These are phyloP conservation scores for Melanotaenia boesemani DNA, from an alignment of 2,797 vertebrate genomes.

Conservation along the genomic window DNA sequence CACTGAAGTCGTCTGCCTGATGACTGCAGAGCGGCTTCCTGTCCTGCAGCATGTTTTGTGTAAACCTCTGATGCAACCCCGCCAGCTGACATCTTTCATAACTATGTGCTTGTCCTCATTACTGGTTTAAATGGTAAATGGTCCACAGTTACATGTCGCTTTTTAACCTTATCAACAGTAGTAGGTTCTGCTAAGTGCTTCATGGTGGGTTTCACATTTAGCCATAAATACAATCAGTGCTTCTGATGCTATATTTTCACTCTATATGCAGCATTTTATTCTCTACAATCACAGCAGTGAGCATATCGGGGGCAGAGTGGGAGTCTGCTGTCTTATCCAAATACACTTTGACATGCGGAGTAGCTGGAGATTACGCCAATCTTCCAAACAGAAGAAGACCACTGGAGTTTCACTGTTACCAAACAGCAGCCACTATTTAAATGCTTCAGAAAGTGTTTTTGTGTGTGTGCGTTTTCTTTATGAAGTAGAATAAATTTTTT, in stretches of 20 bases:
- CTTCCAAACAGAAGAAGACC: not conserved
- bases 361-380: not conserved
- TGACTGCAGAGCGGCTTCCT: not conserved
- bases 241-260: not conserved
- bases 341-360: not conserved
- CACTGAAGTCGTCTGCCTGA: conserved; percentile 22
- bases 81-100: conserved; percentile 7
- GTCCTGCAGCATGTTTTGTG: not conserved
- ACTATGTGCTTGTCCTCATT: not conserved
- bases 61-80: conserved; percentile 7
- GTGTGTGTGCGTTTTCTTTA: not conserved
- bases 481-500: conserved; percentile 8
- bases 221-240: not conserved
- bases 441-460: not conserved
- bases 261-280: not conserved
- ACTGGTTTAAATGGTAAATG: not conserved
- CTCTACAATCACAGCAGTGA: not conserved
- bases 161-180: not conserved
- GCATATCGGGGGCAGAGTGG: not conserved
- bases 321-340: not conserved
- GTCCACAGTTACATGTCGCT: not conserved
- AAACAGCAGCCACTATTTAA: not conserved
- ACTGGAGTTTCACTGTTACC: not conserved
- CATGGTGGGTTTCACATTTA: not conserved
- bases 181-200: not conserved